Evolutionary conservation across 2,113 vertebrate species (phyloP), one percentile per base, ranked within the genome.

Genomic region (Sialia sialis): DNA sequence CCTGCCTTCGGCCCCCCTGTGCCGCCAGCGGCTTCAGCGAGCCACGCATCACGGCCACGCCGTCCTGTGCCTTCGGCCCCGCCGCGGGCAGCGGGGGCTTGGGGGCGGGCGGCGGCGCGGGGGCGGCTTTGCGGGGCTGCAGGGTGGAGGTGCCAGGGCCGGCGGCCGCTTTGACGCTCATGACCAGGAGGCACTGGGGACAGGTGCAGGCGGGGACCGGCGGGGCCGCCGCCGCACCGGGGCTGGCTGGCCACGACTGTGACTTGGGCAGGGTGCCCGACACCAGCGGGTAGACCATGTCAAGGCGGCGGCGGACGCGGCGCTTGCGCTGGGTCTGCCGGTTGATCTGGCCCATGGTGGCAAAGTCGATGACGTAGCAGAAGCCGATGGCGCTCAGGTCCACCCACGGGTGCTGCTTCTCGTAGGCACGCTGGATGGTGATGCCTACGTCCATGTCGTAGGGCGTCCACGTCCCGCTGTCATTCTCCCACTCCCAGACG

Each of bases 111-210:
- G 95, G 58, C 1, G 87, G 85, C 1, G 6, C 72, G 0, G 95
- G 34, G 27, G 70, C 3, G 0, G 68, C 93, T 81, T 96, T 98
- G 62, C 97, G 96, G 17, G 83, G 66, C 41, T 97, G 98, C 97
- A 96, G 89, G 46, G 98, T 95, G 46, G 97, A 96, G 8, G 97
- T 75, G 16, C 95, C 69, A 0, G 77, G 21, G 62, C 94, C 80
- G 3, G 95, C 34, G 0, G 95, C 72, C 36, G 97, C 96, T 97
- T 99, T 99, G 85, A 99, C 98, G 0, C 98, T 99, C 51, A 98
- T 98, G 89, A 99, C 99, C 91, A 99, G 97, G 95, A 99, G 97
- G 95, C 99, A 99, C 96, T 99, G 99, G 41, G 98, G 98, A 85
- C 99, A 99, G 91, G 98, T 96, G 60, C 99, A 99, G 36, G 98